Evolutionary conservation across 1,140 invertebrate species (phyloP).

Genomic region (Danaus plexippus): DNA sequence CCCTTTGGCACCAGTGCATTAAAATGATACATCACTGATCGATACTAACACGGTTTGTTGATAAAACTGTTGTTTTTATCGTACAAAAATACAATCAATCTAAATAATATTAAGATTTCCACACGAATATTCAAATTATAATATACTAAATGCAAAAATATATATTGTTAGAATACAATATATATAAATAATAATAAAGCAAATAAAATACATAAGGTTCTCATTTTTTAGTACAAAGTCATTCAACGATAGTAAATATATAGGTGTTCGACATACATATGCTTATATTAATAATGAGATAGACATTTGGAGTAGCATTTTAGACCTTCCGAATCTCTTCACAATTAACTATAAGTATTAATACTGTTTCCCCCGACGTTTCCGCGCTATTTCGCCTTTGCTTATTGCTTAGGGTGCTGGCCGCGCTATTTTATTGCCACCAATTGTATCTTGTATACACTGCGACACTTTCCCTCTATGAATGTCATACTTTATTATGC

Average conservation of each 20-base stretch:
- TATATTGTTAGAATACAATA: too few relatives aligned
- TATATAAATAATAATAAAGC: too few relatives aligned
- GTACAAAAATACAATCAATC: too few relatives aligned
- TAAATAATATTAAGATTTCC: too few relatives aligned
- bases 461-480: slow-evolving; percentile 63
- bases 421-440: slow-evolving; percentile 56
- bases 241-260: too few relatives aligned
- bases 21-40: slow-evolving; percentile 21
- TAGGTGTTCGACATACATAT: too few relatives aligned
- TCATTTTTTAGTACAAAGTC: too few relatives aligned
- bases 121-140: too few relatives aligned
- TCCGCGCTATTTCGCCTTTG: slow-evolving; percentile 58
- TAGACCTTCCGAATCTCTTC: slow-evolving; percentile 31
- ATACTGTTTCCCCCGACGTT: slow-evolving; percentile 65
- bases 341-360: slow-evolving; percentile 70
- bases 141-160: too few relatives aligned
- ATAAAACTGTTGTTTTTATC: too few relatives aligned
- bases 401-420: slow-evolving; percentile 60
- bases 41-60: not conserved
- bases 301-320: slow-evolving; percentile 30
- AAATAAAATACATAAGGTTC: too few relatives aligned
- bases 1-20: slow-evolving; percentile 25
- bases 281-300: too few relatives aligned
- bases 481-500: slow-evolving; percentile 54
- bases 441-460: slow-evolving; percentile 59